These are phyloP conservation scores for Actinia tenebrosa DNA, from an alignment of 64 coral and sea anemone species.

Conservation along the genomic window DNA sequence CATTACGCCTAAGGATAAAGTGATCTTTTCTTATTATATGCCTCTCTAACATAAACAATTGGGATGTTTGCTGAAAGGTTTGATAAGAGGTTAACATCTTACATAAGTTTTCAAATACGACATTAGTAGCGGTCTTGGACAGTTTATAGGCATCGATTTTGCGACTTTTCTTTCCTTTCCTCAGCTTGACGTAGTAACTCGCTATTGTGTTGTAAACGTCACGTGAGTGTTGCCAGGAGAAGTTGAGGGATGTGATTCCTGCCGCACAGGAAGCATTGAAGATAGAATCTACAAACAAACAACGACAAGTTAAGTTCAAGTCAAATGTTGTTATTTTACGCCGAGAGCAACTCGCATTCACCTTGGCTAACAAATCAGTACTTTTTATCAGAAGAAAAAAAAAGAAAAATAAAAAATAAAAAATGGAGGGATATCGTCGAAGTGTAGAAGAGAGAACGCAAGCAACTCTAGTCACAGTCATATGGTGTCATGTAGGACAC, in stretches of 20 bases:
- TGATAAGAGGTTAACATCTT: neutral
- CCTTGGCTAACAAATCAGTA: neutral
- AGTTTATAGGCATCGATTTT: neutral
- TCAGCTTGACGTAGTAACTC: neutral
- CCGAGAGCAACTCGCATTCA: too few species aligned
- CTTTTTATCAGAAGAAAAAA: too few species aligned
- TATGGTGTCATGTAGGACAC: too few species aligned
- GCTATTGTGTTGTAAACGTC: constrained; percentile 8
- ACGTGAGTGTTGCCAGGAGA: constrained; percentile 3
- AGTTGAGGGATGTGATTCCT: neutral
- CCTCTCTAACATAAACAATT: too few species aligned
- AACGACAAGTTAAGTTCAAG: neutral
- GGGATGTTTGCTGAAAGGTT: neutral
- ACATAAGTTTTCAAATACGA: neutral
- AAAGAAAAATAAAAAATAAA: too few species aligned
- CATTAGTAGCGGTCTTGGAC: neutral
- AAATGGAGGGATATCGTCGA: too few species aligned
- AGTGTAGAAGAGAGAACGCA: too few species aligned
- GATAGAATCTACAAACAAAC: neutral
- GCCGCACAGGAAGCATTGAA: neutral
- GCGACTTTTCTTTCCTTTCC: neutral
- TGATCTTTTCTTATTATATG: too few species aligned
- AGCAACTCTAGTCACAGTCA: too few species aligned
- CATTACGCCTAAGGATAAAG: too few species aligned
- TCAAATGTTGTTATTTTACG: too few species aligned